phyloP scores from a whole-genome alignment of 2,797 vertebrate species.

The Melanotaenia nigrans region DNA sequence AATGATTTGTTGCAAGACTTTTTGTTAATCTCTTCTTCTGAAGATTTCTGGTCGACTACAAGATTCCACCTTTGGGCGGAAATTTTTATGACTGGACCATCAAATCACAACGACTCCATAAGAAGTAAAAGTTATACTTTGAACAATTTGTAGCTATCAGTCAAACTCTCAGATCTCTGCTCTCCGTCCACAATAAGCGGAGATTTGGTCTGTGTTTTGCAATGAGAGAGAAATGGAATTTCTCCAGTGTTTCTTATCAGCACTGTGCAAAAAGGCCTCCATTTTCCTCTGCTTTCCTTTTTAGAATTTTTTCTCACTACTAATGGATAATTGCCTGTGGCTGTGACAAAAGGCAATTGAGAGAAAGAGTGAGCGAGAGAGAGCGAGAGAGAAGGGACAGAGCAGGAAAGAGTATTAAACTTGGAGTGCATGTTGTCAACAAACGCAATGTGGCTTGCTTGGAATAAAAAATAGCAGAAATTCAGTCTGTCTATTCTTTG shows the following conservation, averaged over 20 bases:
- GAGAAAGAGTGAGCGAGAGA: constrained; percentile 9
- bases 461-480: constrained; percentile 42
- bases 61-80: constrained; percentile 6
- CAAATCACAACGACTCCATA: constrained; percentile 17
- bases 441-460: constrained; percentile 61
- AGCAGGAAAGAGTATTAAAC: constrained; percentile 47
- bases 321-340: constrained; percentile 76
- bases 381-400: constrained; percentile 10
- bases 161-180: constrained; percentile 44
- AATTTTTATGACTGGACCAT: constrained; percentile 9
- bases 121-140: constrained; percentile 37
- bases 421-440: constrained; percentile 65
- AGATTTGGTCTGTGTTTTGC: constrained; percentile 39
- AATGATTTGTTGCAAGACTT: not conserved
- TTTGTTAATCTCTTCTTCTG: not conserved
- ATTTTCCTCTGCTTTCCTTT: constrained; percentile 54
- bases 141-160: constrained; percentile 45
- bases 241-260: constrained; percentile 75
- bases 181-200: constrained; percentile 36
- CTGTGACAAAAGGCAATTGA: constrained; percentile 58
- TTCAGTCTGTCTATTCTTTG: constrained; percentile 41
- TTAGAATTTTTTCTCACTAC: constrained; percentile 59
- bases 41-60: not conserved
- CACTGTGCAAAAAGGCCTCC: constrained; percentile 74
- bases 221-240: constrained; percentile 52